Evolutionary conservation across 2,888 invertebrate species (phyloP).

Genomic region (Torymus tubicola): DNA sequence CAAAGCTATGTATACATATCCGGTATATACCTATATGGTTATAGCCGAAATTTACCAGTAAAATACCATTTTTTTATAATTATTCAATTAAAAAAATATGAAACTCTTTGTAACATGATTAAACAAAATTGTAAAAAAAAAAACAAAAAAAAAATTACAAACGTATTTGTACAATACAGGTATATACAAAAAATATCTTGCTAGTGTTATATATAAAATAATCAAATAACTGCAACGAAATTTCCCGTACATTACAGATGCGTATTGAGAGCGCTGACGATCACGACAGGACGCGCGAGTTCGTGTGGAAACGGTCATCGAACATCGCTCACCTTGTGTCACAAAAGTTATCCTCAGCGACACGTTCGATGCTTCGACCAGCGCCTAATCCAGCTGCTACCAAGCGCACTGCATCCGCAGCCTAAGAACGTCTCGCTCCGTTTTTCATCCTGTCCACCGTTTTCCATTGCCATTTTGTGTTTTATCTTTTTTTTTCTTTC

Average conservation of each 20-base stretch:
- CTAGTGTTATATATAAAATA: no score
- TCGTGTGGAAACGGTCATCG: conserved; percentile 89
- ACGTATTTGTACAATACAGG: no score
- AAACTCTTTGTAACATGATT: no score
- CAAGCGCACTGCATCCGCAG: conserved; percentile 2
- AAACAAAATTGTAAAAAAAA: no score
- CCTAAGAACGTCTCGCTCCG: not conserved
- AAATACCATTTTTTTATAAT: no score
- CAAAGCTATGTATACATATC: no score
- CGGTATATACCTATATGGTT: no score
- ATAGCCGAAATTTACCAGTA: no score
- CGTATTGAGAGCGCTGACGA: conserved; percentile 89
- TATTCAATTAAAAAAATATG: no score
- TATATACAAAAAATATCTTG: no score
- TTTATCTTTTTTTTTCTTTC: no score
- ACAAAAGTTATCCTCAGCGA: conserved; percentile 83
- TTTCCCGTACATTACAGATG: conserved; percentile 78
- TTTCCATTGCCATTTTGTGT: conserved; percentile 19
- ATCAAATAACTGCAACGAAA: conserved; percentile 67
- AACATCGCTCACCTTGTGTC: conserved; percentile 91
- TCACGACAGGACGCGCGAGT: conserved; percentile 89
- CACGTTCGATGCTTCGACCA: conserved; percentile 80
- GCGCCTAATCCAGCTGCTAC: conserved; percentile 70
- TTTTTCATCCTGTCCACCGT: not conserved
- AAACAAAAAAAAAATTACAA: no score